These are phyloP conservation scores for Ochotona princeps DNA, from an alignment of 2,113 vertebrate genomes.

Conservation along the genomic window DNA sequence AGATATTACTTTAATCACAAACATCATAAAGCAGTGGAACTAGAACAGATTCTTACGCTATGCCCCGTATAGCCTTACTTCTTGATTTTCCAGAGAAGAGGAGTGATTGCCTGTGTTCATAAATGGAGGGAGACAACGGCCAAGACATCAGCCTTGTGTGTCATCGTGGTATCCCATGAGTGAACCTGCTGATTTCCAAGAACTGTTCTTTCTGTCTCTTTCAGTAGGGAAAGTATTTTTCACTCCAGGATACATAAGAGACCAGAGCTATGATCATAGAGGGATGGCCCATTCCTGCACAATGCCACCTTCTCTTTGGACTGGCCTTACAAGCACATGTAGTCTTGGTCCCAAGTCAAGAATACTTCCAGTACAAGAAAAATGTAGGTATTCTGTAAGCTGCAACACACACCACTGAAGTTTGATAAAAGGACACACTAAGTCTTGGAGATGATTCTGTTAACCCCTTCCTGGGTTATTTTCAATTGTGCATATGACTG, in stretches of 20 bases:
- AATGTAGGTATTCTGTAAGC: conserved; percentile 49
- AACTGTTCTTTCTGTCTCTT: background rate
- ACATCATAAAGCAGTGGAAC: background rate
- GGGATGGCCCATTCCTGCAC: too few species aligned
- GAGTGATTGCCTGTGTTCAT: background rate
- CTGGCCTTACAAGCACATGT: rapidly evolving
- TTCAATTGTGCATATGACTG: background rate
- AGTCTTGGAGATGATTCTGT: conserved; percentile 50
- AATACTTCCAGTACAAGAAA: conserved; percentile 26
- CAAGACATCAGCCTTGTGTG: rapidly evolving
- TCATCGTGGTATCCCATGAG: background rate
- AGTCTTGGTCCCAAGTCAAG: background rate
- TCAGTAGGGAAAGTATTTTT: background rate
- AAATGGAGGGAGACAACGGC: background rate
- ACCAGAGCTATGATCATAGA: background rate
- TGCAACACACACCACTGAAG: conserved; percentile 49
- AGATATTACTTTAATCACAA: background rate
- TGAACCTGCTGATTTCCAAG: background rate
- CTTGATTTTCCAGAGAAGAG: background rate
- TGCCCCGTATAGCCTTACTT: background rate
- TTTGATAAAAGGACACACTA: conserved; percentile 60
- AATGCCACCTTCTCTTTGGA: too few species aligned
- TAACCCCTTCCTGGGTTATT: conserved; percentile 52
- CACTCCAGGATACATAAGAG: background rate
- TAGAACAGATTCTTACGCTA: background rate